These are phyloP conservation scores for Leptobrachium leishanense DNA, from an alignment of 2,113 vertebrate genomes.

Conservation along the genomic window DNA sequence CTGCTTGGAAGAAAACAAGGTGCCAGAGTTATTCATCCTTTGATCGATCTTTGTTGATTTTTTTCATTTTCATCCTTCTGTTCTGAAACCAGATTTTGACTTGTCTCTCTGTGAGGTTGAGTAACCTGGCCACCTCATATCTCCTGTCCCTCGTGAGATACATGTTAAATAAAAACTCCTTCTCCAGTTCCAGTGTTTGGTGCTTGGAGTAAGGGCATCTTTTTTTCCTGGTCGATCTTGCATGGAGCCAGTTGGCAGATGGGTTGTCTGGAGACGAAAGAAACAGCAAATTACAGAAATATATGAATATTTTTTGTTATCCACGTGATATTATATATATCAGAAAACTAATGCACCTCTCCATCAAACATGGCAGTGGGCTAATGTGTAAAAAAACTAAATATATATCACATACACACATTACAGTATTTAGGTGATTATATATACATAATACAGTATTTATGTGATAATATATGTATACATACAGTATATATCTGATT, in stretches of 20 bases:
- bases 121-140: conserved; percentile 90
- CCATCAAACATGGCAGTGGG: background rate
- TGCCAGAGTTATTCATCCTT: conserved; percentile 80
- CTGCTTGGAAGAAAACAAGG: conserved; percentile 28
- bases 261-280: conserved; percentile 83
- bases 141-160: conserved; percentile 97
- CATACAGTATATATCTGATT: too few species aligned
- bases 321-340: background rate
- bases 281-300: conserved; percentile 5
- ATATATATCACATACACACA: too few species aligned
- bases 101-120: conserved; percentile 96
- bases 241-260: conserved; percentile 95
- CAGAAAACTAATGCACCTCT: background rate
- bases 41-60: conserved; percentile 92
- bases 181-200: conserved; percentile 96
- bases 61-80: conserved; percentile 99
- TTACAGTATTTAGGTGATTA: too few species aligned
- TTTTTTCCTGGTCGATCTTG: conserved; percentile 96
- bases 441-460: too few species aligned
- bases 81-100: conserved; percentile 99
- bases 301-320: background rate
- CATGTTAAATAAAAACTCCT: conserved; percentile 99
- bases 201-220: conserved; percentile 95
- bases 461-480: too few species aligned
- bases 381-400: too few species aligned